Evolutionary conservation across 2,113 vertebrate genomes (phyloP).

Genomic region (Choloepus hoffmanni): DNA sequence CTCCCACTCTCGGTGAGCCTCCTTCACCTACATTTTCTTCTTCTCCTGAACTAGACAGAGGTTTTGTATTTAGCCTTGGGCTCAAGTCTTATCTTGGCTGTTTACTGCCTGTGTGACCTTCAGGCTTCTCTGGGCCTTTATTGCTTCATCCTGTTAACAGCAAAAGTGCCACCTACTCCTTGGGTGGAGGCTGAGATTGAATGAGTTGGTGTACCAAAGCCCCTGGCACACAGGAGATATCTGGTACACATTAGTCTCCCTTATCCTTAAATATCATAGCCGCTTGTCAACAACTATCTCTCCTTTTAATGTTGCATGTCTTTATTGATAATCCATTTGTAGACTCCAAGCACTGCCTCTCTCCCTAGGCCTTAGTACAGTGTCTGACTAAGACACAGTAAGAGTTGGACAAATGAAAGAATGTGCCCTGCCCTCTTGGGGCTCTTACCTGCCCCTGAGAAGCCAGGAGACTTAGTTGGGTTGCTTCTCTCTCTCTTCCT

Average conservation of each 20-base stretch:
- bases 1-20: not conserved
- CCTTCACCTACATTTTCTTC: slow-evolving; percentile 19
- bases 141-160: not conserved
- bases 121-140: not conserved
- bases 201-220: not conserved
- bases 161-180: not conserved
- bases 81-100: not conserved
- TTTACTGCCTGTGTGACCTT: not conserved
- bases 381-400: not conserved
- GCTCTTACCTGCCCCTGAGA: not conserved
- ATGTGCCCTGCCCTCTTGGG: not conserved
- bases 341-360: not conserved
- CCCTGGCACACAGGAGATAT: not conserved
- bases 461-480: not conserved
- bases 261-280: not conserved
- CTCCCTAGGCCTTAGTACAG: not conserved
- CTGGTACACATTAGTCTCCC: too few species aligned
- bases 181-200: not conserved
- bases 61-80: not conserved
- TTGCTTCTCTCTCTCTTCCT: not conserved
- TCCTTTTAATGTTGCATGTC: not conserved
- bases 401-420: not conserved
- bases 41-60: not conserved
- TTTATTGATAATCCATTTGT: not conserved
- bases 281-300: not conserved